These are phyloP conservation scores for Halcyon badia DNA, from an alignment of 2,797 vertebrate genomes.

Conservation along the genomic window DNA sequence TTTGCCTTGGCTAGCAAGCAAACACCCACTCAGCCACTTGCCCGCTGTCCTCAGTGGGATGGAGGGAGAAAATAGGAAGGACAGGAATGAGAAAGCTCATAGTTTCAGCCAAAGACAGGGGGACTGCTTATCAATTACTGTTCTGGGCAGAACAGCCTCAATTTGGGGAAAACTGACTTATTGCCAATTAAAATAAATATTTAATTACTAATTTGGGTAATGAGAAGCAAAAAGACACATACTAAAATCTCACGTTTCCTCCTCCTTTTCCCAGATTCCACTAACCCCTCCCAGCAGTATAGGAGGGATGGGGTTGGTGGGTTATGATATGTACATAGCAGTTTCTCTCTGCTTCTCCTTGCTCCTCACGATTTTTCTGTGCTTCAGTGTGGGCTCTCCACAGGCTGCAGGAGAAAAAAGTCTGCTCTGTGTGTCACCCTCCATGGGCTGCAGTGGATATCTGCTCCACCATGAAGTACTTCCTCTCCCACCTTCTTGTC, in stretches of 20 bases:
- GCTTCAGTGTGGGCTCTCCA: neutral
- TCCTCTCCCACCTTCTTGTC: neutral
- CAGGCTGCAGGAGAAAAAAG: neutral
- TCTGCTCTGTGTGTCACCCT: neutral
- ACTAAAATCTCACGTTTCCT: neutral
- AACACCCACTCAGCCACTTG: neutral
- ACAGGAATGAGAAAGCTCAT: neutral
- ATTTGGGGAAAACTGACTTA: neutral
- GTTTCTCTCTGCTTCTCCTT: neutral
- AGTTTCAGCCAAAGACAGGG: neutral
- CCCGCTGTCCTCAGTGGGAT: accelerated
- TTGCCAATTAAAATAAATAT: neutral
- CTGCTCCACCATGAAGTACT: neutral
- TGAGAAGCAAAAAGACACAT: neutral
- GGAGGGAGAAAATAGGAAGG: neutral
- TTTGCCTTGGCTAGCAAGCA: neutral
- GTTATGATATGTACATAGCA: neutral
- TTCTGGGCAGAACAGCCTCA: neutral
- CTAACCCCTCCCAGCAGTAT: neutral
- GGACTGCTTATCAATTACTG: neutral
- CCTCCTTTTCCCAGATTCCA: neutral
- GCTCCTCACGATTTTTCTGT: neutral
- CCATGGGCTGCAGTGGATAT: neutral
- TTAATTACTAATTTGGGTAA: neutral
- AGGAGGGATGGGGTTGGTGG: neutral